Evolutionary conservation across 2,888 invertebrate genomes (phyloP).

Genomic region (Hypselothyrea guttata): DNA sequence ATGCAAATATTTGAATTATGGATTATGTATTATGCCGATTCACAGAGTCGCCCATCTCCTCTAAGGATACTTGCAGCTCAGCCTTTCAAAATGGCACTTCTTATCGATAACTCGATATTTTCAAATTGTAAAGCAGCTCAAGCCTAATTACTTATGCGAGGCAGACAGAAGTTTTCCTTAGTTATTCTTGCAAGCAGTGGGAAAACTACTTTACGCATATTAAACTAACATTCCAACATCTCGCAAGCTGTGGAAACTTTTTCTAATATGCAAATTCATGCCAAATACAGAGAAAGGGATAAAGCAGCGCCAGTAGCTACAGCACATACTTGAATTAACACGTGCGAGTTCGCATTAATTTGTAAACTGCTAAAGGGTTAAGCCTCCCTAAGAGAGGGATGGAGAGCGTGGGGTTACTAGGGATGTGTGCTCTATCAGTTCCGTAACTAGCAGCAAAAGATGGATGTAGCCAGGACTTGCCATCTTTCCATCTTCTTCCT

Average conservation of each 20-base stretch:
- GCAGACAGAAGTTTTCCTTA: no score
- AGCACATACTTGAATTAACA: constrained; percentile 74
- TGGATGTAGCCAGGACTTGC: no score
- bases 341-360: constrained; percentile 74
- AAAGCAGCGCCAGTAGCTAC: constrained; percentile 20
- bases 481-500: no score
- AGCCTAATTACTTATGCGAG: no score
- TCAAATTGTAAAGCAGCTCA: no score
- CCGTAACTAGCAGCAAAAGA: not conserved
- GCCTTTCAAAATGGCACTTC: no score
- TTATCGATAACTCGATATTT: no score
- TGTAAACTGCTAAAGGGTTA: constrained; percentile 58
- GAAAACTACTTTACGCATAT: constrained; percentile 76
- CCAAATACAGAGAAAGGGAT: constrained; percentile 58
- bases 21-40: no score
- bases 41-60: no score
- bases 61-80: no score
- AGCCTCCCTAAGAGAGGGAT: not conserved
- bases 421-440: constrained; percentile 20
- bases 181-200: constrained; percentile 52
- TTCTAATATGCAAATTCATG: constrained; percentile 76
- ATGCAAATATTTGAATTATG: no score
- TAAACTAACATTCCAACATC: constrained; percentile 77
- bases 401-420: constrained; percentile 3
- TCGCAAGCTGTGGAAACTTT: constrained; percentile 49